A percentile compares a stretch with the other conserved stretches of the same genome.
Evolutionary conservation across 1,140 invertebrate genomes (phyloP).

Genomic region (Leptopilina clavipes): DNA sequence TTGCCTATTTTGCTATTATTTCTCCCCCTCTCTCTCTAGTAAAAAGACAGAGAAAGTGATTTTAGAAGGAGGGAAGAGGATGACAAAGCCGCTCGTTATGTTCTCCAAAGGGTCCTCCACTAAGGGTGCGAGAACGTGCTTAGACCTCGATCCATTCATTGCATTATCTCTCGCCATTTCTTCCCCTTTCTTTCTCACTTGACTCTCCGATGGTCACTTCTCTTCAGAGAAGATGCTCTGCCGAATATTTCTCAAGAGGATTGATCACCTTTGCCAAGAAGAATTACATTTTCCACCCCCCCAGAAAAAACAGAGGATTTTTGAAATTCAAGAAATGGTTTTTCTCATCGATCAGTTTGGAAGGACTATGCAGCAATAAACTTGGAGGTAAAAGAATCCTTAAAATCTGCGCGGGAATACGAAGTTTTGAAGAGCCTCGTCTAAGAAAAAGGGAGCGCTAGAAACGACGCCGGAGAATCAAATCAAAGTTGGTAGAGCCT

Average conservation of each 20-base stretch:
- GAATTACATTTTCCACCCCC: too few relatives aligned
- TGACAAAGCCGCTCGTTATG: slow-evolving; percentile 74
- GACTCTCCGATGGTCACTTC: slow-evolving; percentile 52
- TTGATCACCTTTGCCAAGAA: background rate
- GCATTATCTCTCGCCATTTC: slow-evolving; percentile 44
- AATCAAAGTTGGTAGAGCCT: slow-evolving; percentile 69
- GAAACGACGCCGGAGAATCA: slow-evolving; percentile 61
- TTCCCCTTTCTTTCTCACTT: slow-evolving; percentile 40
- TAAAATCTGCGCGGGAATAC: slow-evolving; percentile 53
- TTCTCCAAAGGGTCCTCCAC: slow-evolving; percentile 71
- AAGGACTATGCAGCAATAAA: slow-evolving; percentile 55
- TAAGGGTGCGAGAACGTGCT: slow-evolving; percentile 73
- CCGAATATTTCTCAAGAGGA: slow-evolving; percentile 5
- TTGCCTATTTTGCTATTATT: too few relatives aligned
- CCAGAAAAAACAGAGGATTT: too few relatives aligned
- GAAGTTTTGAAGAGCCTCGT: slow-evolving; percentile 49
- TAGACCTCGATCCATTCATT: slow-evolving; percentile 69
- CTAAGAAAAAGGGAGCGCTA: slow-evolving; percentile 49
- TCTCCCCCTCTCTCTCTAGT: too few relatives aligned
- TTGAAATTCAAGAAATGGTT: too few relatives aligned
- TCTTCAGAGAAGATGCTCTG: slow-evolving; percentile 49
- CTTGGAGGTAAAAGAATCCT: slow-evolving; percentile 52
- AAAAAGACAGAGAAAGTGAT: slow-evolving; percentile 46
- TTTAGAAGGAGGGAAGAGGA: slow-evolving; percentile 54
- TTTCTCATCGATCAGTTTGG: slow-evolving; percentile 29